Base-by-base conservation (phyloP, 2,113 vertebrate species). In the Macrotis lagotis region DNA sequence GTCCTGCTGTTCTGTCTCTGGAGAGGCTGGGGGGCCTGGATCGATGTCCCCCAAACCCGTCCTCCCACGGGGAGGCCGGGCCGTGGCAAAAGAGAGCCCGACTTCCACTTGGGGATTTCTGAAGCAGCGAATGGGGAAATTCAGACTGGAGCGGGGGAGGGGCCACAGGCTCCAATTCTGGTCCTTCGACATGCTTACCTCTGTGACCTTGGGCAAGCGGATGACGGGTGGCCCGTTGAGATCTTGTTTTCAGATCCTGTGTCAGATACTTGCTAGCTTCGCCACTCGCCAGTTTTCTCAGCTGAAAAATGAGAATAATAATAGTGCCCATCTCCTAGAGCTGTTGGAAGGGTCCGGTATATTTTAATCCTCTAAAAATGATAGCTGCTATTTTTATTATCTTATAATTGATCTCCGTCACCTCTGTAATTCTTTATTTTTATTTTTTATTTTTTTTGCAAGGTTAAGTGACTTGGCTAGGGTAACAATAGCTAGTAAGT, bases 1-100 rank as follows among this genome's bases (percentile, higher is more conserved):
- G 96, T 4, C 0, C 95, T 25, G 88, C 0, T 3, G 31, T 95
- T 98, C 98, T 98, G 96, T 97, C 96, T 97, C 96, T 47, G 97
- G 97, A 97, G 96, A 97, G 97, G 97, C 96, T 96, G 96, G 93
- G 0, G 88, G 31, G 96, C 91, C 91, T 95, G 94, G 93, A 96
- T 96, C 96, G 91, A 0, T 94, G 66, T 47, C 88, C 50, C n/a
- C 2, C 49, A 19, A n/a, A 0, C n/a, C 50, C 24, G 1, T 11
- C 25, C 50, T 37, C 28, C n/a, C 88, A 8, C 19, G 2, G 24
- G 59, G 53, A 55, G 53, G 53, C 53, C 26, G 51, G 25, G 28
- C 55, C 31, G 55, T 66, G 55, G 55, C 10, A 31, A 37, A 37
- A 37, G 55, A 66, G 55, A 44, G 66, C 6, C n/a, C 16, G 3